phyloP scores from a whole-genome alignment of 2,113 vertebrate species.

The Ciconia stormi region DNA sequence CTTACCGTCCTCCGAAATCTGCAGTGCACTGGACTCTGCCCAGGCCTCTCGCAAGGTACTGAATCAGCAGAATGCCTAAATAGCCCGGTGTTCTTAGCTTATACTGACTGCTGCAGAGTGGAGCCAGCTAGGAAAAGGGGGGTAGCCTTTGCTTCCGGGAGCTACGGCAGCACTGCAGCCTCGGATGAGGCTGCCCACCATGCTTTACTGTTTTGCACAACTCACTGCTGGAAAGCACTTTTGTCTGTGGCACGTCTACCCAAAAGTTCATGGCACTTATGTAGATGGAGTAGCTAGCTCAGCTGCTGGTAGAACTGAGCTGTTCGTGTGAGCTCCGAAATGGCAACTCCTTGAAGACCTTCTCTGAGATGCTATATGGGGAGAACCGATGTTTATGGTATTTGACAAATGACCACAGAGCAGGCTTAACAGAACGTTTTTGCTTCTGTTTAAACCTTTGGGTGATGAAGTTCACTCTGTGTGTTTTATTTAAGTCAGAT shows the following conservation, averaged over 20 bases:
- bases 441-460: background rate
- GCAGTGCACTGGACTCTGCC: background rate
- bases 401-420: background rate
- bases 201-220: background rate
- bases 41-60: background rate
- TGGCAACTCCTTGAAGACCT: background rate
- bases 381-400: background rate
- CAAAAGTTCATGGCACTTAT: rapidly evolving
- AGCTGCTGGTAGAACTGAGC: background rate
- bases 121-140: background rate
- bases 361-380: rapidly evolving
- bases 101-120: background rate
- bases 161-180: background rate
- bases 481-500: background rate
- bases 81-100: background rate
- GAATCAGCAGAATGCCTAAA: background rate
- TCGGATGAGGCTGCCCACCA: rapidly evolving
- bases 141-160: background rate
- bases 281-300: background rate
- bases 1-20: background rate
- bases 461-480: background rate
- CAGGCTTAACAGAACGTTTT: background rate
- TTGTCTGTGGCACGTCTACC: background rate
- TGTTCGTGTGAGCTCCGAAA: background rate
- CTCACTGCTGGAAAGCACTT: rapidly evolving